Evolutionary conservation across 2,888 invertebrate genomes (phyloP), one percentile per base, ranked within the genome.

Genomic region (Lordiphosa fenestrarum): DNA sequence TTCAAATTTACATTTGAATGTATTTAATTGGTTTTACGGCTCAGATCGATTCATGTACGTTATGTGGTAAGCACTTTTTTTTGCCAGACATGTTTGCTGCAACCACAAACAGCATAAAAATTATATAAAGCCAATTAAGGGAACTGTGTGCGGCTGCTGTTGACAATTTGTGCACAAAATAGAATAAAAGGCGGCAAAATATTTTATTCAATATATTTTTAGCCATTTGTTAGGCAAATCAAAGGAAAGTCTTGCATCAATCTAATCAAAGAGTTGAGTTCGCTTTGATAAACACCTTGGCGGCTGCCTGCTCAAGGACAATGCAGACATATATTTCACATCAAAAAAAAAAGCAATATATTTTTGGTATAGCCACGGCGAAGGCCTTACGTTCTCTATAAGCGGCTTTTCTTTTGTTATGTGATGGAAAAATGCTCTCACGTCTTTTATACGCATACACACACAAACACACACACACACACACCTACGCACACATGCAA

Each of bases 321-420:
- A 35, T 42, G 66, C 25, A 50, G 2, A 59, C 25, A 37, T 65
- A 40, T 37, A 46, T 37, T 65, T 30, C 46, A 30, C 63, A 51
- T 63, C 37, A 50, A 63, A 62, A 61, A 63, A 62, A 61, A 65
- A 51, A 47, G 50, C 66, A 63, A 63, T 63, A 63, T 63, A 56
- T 50, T 25, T 49, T 25, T 49, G 25, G 25, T 35, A 49, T 62
- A 36, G 39, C 56, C 37, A 3, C 13, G 12, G 7, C n/a, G 35
- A 63, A 44, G 48, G 66, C 57, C 39, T 37, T 44, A 35, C 40
- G 66, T 56, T 65, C 57, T 65, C 40, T 50, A 51, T 64, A 72
- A 83, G 76, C 70, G 55, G 75, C 76, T 83, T 83, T 77, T 64
- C 68, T 54, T 80, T 73, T 76, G 68, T 73, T 67, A 66, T 56